Evolutionary conservation across 2,113 vertebrate species (phyloP).

Genomic region (Cynocephalus volans): DNA sequence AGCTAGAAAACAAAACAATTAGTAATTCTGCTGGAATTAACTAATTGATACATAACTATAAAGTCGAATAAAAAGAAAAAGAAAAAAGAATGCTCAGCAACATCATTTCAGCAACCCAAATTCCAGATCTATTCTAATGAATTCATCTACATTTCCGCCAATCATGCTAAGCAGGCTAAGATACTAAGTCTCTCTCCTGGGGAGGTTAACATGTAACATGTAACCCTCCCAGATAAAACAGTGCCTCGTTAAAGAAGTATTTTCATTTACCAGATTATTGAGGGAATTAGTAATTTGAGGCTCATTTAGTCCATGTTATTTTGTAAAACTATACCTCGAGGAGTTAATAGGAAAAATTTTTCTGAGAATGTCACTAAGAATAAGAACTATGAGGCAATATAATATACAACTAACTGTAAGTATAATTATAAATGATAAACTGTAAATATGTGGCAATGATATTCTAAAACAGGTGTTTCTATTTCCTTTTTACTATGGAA

Average conservation of each 20-base stretch:
- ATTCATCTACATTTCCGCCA: neutral
- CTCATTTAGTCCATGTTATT: neutral
- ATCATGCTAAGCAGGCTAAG: neutral
- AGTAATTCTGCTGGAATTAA: slow-evolving; percentile 47
- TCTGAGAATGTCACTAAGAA: neutral
- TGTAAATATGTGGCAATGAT: neutral
- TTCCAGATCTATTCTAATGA: neutral
- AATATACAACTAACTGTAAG: neutral
- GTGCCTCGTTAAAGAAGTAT: neutral
- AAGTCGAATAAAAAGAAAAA: slow-evolving; percentile 44
- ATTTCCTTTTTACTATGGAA: neutral
- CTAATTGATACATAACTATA: slow-evolving; percentile 14
- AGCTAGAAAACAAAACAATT: neutral
- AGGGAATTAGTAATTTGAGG: neutral
- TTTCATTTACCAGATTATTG: neutral
- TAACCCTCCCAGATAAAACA: neutral
- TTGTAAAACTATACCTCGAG: neutral
- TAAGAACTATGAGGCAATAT: neutral
- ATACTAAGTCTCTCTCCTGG: neutral
- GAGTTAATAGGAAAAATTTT: neutral
- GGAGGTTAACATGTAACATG: too few species aligned
- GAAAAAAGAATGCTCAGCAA: neutral
- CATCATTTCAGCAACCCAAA: neutral
- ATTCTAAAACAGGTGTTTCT: neutral
- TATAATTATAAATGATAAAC: neutral